These are phyloP conservation scores for Orchesella flavescens DNA, from an alignment of 2,888 invertebrate species.

Conservation along the genomic window DNA sequence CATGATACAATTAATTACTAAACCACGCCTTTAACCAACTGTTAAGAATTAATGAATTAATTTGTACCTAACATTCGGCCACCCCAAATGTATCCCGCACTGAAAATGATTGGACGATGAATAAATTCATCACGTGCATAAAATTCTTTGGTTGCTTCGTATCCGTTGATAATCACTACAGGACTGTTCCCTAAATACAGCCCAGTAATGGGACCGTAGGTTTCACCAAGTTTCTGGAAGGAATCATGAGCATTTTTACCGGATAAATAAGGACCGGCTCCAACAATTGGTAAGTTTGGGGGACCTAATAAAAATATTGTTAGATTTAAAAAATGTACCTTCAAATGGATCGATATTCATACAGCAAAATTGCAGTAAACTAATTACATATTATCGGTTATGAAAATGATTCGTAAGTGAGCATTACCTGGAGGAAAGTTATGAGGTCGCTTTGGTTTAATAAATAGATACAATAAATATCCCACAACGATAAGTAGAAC, in stretches of 20 bases:
- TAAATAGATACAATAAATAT: neutral
- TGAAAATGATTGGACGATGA: constrained; percentile 81
- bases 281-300: constrained; percentile 59
- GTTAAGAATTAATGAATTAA: too few relatives aligned
- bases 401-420: too few relatives aligned
- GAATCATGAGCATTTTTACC: neutral
- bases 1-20: too few relatives aligned
- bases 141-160: constrained; percentile 77
- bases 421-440: constrained; percentile 65
- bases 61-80: too few relatives aligned
- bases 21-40: too few relatives aligned
- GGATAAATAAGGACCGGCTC: constrained; percentile 23
- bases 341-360: too few relatives aligned
- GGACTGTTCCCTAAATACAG: constrained; percentile 78
- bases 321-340: too few relatives aligned
- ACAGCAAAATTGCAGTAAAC: too few relatives aligned
- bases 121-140: constrained; percentile 79
- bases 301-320: too few relatives aligned
- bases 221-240: constrained; percentile 52
- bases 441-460: constrained; percentile 7
- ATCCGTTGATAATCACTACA: constrained; percentile 78
- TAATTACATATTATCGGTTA: too few relatives aligned
- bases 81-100: constrained; percentile 70
- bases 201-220: constrained; percentile 76
- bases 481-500: constrained; percentile 6